Evolutionary conservation across 2,797 vertebrate species (phyloP).

Genomic region (Mormyrops attenuatus): DNA sequence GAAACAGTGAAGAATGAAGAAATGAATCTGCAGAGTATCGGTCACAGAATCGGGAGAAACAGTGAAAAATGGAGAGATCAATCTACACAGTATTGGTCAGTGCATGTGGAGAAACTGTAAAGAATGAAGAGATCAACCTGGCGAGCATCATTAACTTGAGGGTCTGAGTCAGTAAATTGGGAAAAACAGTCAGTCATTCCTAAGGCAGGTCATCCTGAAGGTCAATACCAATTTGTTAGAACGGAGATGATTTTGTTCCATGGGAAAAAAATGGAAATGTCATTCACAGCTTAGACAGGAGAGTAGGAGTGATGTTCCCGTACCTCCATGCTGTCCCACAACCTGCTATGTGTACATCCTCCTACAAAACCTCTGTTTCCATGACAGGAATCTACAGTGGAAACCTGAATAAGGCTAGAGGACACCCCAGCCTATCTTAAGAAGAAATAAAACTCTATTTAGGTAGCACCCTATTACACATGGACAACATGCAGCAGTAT

Average conservation of each 20-base stretch:
- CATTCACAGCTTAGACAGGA: neutral
- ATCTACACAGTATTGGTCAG: neutral
- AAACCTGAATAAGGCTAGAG: neutral
- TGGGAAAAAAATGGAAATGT: neutral
- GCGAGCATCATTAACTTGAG: neutral
- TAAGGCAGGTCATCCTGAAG: neutral
- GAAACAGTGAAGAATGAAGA: neutral
- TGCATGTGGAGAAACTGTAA: neutral
- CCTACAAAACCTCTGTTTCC: neutral
- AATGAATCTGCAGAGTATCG: neutral
- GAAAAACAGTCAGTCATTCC: neutral
- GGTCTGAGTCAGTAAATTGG: neutral
- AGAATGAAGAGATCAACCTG: neutral
- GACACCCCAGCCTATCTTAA: neutral
- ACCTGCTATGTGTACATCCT: neutral
- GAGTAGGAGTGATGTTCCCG: neutral
- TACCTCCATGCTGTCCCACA: neutral
- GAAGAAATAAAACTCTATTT: neutral
- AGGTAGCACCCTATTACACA: neutral
- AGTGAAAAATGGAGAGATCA: neutral
- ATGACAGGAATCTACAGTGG: neutral
- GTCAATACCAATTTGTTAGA: neutral
- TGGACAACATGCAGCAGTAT: neutral
- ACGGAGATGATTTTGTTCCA: neutral
- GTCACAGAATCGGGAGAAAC: neutral